Conservation (phyloP, 1,140 invertebrate species). For the Hylyphantes graminicola region DNA sequence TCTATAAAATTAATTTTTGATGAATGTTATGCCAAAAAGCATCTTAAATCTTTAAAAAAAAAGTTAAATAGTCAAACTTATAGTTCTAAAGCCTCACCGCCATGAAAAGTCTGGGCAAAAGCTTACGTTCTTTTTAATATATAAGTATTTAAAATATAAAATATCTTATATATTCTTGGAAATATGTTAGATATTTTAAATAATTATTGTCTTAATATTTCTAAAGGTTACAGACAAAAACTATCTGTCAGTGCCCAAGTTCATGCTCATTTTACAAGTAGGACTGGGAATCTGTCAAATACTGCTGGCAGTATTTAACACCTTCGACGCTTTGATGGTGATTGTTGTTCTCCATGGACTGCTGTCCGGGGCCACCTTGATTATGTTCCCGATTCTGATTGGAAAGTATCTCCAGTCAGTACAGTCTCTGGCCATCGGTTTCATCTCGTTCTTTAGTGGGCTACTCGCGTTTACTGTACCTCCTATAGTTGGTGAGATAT, state of each 20-base stretch:
- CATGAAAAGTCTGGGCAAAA: too few species aligned
- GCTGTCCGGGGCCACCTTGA: slow-evolving; percentile 24
- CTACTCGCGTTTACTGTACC: slow-evolving; percentile 34
- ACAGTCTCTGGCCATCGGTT: slow-evolving; percentile 46
- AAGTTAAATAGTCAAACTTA: too few species aligned
- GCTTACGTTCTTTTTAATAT: neutral
- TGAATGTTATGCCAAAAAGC: too few species aligned
- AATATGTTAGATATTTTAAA: neutral
- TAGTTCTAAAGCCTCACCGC: too few species aligned
- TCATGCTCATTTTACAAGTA: slow-evolving; percentile 44
- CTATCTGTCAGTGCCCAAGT: slow-evolving; percentile 26
- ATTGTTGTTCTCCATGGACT: slow-evolving; percentile 24
- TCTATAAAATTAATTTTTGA: too few species aligned
- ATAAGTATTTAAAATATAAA: neutral
- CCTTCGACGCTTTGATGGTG: slow-evolving; percentile 31
- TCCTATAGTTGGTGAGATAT: slow-evolving; percentile 31
- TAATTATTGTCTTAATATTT: too few species aligned
- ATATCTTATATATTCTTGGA: neutral
- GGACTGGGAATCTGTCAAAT: slow-evolving; percentile 27
- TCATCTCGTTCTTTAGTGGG: slow-evolving; percentile 29
- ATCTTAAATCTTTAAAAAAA: too few species aligned
- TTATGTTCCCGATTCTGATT: slow-evolving; percentile 49
- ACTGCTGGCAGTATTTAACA: neutral
- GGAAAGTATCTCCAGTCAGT: slow-evolving; percentile 36
- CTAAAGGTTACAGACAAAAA: slow-evolving; percentile 32